A percentile compares a stretch with the other conserved stretches of the same genome.
These are phyloP conservation scores for Tinea trinotella DNA, from an alignment of 2,888 invertebrate genomes.

Conservation along the genomic window DNA sequence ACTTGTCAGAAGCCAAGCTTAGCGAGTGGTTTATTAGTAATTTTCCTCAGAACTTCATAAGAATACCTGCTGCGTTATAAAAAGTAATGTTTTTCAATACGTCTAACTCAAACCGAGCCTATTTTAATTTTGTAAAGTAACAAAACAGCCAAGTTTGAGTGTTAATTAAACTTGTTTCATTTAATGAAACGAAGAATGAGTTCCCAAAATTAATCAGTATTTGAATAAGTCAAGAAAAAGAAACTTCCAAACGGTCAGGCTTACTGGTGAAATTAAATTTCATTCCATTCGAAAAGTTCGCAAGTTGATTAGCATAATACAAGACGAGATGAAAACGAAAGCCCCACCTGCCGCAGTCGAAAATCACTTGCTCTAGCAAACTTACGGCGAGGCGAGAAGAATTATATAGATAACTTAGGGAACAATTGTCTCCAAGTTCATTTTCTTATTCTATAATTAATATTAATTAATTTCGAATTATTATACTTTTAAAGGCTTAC, in stretches of 20 bases:
- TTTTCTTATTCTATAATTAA: neutral
- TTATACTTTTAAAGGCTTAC: no score
- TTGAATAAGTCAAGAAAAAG: constrained; percentile 51
- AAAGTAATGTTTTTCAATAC: constrained; percentile 19
- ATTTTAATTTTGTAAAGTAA: constrained; percentile 37
- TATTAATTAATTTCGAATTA: neutral
- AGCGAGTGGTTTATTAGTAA: constrained; percentile 6
- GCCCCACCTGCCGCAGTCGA: constrained; percentile 31
- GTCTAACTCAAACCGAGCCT: constrained; percentile 26
- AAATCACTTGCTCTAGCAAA: neutral
- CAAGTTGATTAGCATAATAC: constrained; percentile 55
- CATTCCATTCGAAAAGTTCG: constrained; percentile 48
- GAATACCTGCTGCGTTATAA: constrained; percentile 14
- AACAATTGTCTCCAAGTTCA: neutral
- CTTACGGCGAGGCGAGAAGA: neutral
- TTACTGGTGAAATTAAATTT: constrained; percentile 54
- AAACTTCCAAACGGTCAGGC: constrained; percentile 47
- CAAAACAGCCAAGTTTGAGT: constrained; percentile 38
- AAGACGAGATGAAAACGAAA: constrained; percentile 48
- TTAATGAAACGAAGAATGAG: constrained; percentile 57
- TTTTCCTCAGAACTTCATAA: neutral
- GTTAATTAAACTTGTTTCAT: constrained; percentile 65
- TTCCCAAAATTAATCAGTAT: constrained; percentile 61
- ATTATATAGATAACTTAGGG: neutral
- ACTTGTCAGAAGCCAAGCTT: constrained; percentile 14